Conservation (phyloP, 1,140 invertebrate species). For the Homarus americanus region DNA sequence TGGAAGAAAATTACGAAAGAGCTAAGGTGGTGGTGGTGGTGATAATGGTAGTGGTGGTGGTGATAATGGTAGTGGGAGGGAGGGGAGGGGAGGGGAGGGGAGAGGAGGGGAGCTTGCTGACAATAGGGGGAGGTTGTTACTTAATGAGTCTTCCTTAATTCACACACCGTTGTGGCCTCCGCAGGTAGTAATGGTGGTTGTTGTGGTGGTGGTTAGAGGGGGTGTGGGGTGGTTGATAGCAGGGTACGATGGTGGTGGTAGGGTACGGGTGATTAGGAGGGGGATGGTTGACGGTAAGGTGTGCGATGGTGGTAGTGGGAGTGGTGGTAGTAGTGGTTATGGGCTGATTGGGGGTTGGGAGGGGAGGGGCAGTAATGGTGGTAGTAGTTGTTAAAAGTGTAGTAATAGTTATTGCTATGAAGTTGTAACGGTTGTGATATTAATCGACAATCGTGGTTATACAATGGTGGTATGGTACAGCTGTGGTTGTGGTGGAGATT, state of each 20-base stretch:
- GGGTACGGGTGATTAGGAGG: neutral
- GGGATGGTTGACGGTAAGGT: neutral
- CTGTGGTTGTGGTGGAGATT: no score
- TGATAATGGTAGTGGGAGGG: neutral
- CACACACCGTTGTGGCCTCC: neutral
- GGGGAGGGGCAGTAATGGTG: no score
- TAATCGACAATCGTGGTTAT: no score
- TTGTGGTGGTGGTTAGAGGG: neutral
- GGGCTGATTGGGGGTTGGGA: no score
- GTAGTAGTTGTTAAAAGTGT: no score
- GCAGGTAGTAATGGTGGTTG: neutral
- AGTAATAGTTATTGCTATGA: no score
- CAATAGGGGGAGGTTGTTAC: slow-evolving; percentile 10
- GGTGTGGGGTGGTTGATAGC: no score
- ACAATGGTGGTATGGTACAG: no score
- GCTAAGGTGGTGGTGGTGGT: neutral
- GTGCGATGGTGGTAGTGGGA: neutral
- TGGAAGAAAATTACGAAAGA: neutral
- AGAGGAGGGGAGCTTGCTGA: neutral
- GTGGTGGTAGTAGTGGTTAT: no score
- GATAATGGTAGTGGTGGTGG: neutral
- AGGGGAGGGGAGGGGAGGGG: neutral
- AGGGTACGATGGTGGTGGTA: neutral
- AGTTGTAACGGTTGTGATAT: no score
- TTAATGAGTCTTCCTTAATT: neutral